Conservation (phyloP, 2,888 invertebrate species). For the Ectemnius cavifrons region DNA sequence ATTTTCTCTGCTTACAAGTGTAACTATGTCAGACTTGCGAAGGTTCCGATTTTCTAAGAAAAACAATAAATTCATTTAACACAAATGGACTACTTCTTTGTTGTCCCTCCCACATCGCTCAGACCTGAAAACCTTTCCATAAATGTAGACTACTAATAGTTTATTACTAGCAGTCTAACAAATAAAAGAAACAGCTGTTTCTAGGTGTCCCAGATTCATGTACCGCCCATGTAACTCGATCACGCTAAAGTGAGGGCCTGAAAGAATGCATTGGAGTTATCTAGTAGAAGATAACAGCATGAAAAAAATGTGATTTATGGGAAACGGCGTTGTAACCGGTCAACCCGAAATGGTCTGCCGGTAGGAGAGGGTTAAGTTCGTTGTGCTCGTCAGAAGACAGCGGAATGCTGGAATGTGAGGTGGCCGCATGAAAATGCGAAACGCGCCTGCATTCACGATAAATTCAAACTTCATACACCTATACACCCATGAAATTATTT, state of each 20-base stretch:
- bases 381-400: constrained; percentile 3
- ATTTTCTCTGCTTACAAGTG: constrained; percentile 18
- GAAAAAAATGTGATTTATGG: background rate
- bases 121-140: too few relatives aligned
- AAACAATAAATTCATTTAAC: constrained; percentile 4
- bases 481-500: too few relatives aligned
- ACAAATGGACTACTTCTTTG: background rate
- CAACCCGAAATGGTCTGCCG: background rate
- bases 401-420: constrained; percentile 41
- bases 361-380: background rate
- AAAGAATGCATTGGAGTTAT: too few relatives aligned
- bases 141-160: too few relatives aligned
- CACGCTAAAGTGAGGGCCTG: too few relatives aligned
- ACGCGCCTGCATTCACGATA: constrained; percentile 19
- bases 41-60: constrained; percentile 11
- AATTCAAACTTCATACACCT: background rate
- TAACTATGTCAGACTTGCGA: constrained; percentile 15
- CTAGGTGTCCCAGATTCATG: too few relatives aligned
- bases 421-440: constrained; percentile 44
- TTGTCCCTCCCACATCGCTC: background rate
- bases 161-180: too few relatives aligned
- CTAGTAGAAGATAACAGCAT: too few relatives aligned
- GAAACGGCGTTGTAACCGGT: background rate
- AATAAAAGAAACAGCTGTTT: too few relatives aligned
- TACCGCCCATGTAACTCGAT: too few relatives aligned